These are phyloP conservation scores for Anthophora plumipes DNA, from an alignment of 2,888 invertebrate genomes.

Conservation along the genomic window DNA sequence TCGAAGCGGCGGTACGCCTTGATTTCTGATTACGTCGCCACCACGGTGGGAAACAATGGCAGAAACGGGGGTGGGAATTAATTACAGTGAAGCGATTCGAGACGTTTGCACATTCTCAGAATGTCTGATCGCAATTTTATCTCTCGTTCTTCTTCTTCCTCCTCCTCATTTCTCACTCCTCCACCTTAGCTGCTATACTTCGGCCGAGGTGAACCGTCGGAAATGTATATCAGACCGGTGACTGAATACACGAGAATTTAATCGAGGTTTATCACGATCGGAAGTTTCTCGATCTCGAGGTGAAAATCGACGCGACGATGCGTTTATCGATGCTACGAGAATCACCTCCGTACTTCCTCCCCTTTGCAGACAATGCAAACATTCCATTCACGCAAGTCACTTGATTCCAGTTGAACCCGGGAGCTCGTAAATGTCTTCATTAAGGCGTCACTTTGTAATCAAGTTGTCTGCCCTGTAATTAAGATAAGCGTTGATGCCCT, in stretches of 20 bases:
- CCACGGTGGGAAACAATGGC: background rate
- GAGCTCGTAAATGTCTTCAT: slow-evolving; percentile 65
- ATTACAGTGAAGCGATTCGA: background rate
- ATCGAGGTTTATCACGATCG: slow-evolving; percentile 31
- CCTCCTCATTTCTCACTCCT: too few species aligned
- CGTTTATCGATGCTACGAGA: slow-evolving; percentile 39
- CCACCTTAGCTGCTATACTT: too few species aligned
- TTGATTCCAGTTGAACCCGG: slow-evolving; percentile 52
- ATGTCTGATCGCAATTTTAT: background rate
- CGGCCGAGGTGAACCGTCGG: background rate
- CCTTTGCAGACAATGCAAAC: slow-evolving; percentile 52
- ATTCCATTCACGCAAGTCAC: slow-evolving; percentile 58
- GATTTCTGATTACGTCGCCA: background rate
- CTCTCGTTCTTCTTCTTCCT: background rate
- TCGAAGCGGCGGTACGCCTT: background rate
- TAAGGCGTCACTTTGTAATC: slow-evolving; percentile 69
- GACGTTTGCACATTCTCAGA: background rate
- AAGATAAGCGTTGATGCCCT: slow-evolving; percentile 60
- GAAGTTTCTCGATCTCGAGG: slow-evolving; percentile 16
- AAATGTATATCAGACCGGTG: slow-evolving; percentile 14
- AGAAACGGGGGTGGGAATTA: slow-evolving; percentile 4
- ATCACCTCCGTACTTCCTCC: slow-evolving; percentile 24
- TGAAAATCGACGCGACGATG: slow-evolving; percentile 24
- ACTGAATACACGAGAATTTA: slow-evolving; percentile 1
- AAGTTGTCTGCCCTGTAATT: slow-evolving; percentile 69